Evolutionary conservation across 2,797 vertebrate species (phyloP), one percentile per base, ranked within the genome.

Genomic region (Melanotaenia nigrans): DNA sequence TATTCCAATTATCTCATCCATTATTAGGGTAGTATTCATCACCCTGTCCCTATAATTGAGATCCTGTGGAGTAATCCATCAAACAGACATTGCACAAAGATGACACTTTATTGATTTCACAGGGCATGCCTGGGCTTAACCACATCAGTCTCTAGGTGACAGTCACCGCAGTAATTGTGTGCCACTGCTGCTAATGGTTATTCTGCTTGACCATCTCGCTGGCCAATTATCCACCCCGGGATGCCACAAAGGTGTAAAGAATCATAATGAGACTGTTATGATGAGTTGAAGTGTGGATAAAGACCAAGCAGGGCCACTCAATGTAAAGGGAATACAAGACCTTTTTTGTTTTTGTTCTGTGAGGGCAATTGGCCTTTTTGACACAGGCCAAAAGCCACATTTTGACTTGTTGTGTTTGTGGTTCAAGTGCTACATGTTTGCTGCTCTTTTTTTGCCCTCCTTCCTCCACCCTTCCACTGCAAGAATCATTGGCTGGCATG

Each of bases 81-180:
- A 92, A 24, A 2, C 67, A 71, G 82, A 90, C 86, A 54, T 87
- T 88, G 84, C 77, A 40, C 75, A 53, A 66, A 83, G 86, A 93
- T 93, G 93, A 87, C 91, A 90, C 88, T 86, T 84, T 85, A 93
- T 93, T 92, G 92, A 93, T 93, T 93, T 91, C 85, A 83, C 57
- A 65, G 79, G 78, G 88, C 82, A 85, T 77, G 85, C 78, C 78
- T 75, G 73, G 61, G 77, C 81, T 78, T 79, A 81, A 79, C 80
- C 83, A 64, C 85, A 91, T 94, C 91, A 90, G 88, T 93, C 88
- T 91, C 68, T 10, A 61, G 78, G 78, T 82, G 91, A 90, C 91
- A 88, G 86, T 84, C 75, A 18, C 51, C 8, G 82, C 83, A 32
- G 85, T 90, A 88, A 90, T 86, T 88, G 79, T 69, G 67, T 88